Percentiles rank a stretch among this genome's conserved stretches.
These are phyloP conservation scores for Cistogaster globosa DNA, from an alignment of 2,888 invertebrate genomes.

Conservation along the genomic window DNA sequence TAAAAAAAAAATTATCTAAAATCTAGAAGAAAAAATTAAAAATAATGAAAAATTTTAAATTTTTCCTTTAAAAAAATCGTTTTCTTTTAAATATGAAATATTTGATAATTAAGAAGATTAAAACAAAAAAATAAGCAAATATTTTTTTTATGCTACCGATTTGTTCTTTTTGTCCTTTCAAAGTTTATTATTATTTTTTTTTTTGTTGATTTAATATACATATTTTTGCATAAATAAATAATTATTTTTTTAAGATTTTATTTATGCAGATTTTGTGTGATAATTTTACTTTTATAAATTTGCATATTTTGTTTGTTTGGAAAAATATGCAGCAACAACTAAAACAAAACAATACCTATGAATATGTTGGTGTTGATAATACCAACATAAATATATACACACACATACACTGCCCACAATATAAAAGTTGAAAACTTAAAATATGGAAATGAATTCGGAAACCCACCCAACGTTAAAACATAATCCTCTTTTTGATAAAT, in stretches of 20 bases:
- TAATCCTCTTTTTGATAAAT: neutral
- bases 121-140: neutral
- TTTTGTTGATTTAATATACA: neutral
- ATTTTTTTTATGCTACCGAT: neutral
- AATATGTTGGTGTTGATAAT: constrained; percentile 22
- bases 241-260: constrained; percentile 49
- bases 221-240: constrained; percentile 38
- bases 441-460: constrained; percentile 21
- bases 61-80: too few relatives aligned
- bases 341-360: constrained; percentile 6
- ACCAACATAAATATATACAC: constrained; percentile 12
- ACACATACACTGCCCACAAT: neutral
- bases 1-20: too few relatives aligned
- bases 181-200: neutral
- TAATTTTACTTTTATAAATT: constrained; percentile 50
- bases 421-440: neutral
- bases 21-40: too few relatives aligned
- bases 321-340: constrained; percentile 30
- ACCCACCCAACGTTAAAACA: constrained; percentile 40
- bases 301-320: constrained; percentile 54
- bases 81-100: too few relatives aligned
- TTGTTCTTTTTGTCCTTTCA: neutral
- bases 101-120: too few relatives aligned
- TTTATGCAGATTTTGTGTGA: constrained; percentile 9
- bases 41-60: too few relatives aligned